Evolutionary conservation across 2,888 invertebrate genomes (phyloP), one percentile per base, ranked within the genome.

Genomic region (Osmoderma eremita): DNA sequence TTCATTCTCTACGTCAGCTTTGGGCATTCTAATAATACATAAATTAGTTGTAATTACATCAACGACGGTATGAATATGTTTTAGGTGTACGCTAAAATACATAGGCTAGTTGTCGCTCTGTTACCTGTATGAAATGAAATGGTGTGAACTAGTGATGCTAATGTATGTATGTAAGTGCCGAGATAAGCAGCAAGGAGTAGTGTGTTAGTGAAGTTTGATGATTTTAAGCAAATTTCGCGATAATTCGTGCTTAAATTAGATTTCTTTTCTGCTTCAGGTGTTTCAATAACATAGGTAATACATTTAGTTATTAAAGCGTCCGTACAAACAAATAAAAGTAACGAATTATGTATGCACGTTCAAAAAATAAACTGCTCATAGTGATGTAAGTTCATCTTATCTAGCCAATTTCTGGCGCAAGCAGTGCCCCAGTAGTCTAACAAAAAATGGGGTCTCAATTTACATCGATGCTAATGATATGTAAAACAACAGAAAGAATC

Each of bases 151-250:
- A 65, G 48, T 30, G 36, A 18, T 15, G 3, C 2, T 49, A 24
- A 30, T 30, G 6, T 30, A 6, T 6, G 24, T 24, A 30, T 72
- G 70, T 67, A 65, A 61, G 76, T 79, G 78, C 76, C 77, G 80
- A 81, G 81, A 65, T 81, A 81, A 81, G 80, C 81, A 81, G 81
- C 81, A 80, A 80, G 80, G 80, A 79, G 79, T 78, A 75, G 75
- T 75, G 74, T 75, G 73, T 77, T 77, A 76, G 70, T 65, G 41
- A 54, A 49, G 63, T 24, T 51, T 24, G 39, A 41, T 56, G 39
- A 58, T 42, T 48, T 24, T 30, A 53, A 39, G 48, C 45, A 24
- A 56, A 18, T 63, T 63, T 49, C 49, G 17, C 10, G 48, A 15
- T 30, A 13, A 13, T 13, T 50, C 8, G 13, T 24, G 15, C 50